Evolutionary conservation across 1,140 invertebrate genomes (phyloP).

Genomic region (Eriocheir sinensis): DNA sequence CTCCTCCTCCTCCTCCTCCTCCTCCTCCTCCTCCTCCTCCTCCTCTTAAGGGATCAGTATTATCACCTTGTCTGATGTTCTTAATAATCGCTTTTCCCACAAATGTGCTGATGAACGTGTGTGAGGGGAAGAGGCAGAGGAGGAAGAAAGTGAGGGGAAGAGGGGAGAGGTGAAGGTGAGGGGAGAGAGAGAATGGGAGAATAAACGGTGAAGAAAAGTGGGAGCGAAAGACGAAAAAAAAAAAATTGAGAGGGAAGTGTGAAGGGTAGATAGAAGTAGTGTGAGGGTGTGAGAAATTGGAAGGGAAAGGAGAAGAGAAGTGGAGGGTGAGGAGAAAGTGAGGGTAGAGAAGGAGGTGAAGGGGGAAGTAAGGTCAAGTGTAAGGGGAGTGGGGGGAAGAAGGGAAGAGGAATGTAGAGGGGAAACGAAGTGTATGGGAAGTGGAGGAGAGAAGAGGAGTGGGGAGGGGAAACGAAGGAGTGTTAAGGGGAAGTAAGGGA

Average conservation of each 20-base stretch:
- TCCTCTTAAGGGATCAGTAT: too few species aligned
- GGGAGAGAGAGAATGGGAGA: background rate
- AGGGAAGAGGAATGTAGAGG: too few species aligned
- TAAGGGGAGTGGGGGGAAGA: too few species aligned
- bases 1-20: background rate
- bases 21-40: background rate
- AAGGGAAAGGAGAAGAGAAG: too few species aligned
- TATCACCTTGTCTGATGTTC: background rate
- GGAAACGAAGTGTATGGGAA: too few species aligned
- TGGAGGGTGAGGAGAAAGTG: too few species aligned
- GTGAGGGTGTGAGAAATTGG: background rate
- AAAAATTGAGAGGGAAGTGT: background rate
- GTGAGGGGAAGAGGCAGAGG: background rate
- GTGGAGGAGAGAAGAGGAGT: too few species aligned
- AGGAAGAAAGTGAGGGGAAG: background rate
- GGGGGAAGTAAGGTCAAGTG: too few species aligned
- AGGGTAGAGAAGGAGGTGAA: too few species aligned
- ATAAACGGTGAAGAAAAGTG: background rate
- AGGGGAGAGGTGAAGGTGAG: background rate
- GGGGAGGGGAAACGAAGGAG: too few species aligned
- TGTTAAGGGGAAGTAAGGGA: too few species aligned
- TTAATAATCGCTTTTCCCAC: background rate
- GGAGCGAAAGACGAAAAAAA: background rate
- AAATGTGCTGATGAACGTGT: background rate
- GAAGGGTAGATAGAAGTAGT: background rate